These are phyloP conservation scores for Poecile montanus DNA, from an alignment of 2,797 vertebrate species.

Conservation along the genomic window DNA sequence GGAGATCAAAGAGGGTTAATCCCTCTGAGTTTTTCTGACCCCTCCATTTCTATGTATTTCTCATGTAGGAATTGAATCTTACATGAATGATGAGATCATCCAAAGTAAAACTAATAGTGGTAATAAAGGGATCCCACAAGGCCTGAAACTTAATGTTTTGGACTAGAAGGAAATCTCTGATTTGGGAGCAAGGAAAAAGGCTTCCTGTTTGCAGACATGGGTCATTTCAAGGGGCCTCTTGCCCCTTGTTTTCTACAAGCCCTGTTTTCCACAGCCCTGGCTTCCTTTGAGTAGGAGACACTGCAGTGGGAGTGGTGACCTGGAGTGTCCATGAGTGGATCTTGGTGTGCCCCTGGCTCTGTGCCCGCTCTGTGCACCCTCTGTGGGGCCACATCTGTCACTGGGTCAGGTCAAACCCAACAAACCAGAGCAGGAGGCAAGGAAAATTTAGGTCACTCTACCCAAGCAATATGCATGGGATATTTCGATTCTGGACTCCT, in stretches of 20 bases:
- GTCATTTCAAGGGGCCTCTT: background rate
- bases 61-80: constrained; percentile 24
- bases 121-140: constrained; percentile 28
- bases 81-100: constrained; percentile 48
- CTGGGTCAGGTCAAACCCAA: background rate
- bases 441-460: background rate
- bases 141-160: background rate
- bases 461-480: background rate
- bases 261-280: background rate
- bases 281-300: background rate
- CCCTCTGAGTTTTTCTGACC: constrained; percentile 27
- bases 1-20: constrained; percentile 30
- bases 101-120: constrained; percentile 1
- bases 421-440: background rate
- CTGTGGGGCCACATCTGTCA: rapidly evolving
- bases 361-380: background rate
- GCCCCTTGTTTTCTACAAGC: too few relatives aligned
- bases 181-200: background rate
- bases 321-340: background rate
- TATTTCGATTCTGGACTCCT: background rate
- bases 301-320: background rate
- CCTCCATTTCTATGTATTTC: constrained; percentile 8
- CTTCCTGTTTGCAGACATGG: background rate
- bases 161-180: background rate
- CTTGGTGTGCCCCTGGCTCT: background rate